Percentiles rank a stretch among this genome's conserved stretches.
Conservation (phyloP, 2,888 invertebrate genomes). For the Lycophotia porphyrea region DNA sequence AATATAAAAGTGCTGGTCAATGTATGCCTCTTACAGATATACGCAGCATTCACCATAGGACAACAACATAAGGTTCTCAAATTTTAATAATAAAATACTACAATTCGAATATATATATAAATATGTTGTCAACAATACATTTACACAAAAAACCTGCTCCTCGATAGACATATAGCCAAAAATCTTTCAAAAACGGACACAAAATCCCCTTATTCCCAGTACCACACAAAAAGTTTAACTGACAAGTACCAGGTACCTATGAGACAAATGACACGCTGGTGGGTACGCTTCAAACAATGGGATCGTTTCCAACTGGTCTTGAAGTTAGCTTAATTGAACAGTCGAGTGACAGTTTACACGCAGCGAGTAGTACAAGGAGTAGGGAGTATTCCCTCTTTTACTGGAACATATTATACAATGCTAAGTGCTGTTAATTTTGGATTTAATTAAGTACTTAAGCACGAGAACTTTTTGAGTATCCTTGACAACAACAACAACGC, state of each 20-base stretch:
- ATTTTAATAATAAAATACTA: too few species aligned
- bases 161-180: conserved; percentile 5
- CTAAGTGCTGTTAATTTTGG: conserved; percentile 33
- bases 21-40: too few species aligned
- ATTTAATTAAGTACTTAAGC: conserved; percentile 20
- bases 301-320: conserved; percentile 48
- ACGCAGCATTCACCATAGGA: too few species aligned
- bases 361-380: conserved; percentile 10
- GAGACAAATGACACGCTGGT: conserved; percentile 44
- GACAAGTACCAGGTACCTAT: conserved; percentile 26
- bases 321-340: conserved; percentile 64
- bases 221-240: conserved; percentile 44
- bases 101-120: too few species aligned
- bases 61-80: too few species aligned
- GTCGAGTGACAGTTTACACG: conserved; percentile 54
- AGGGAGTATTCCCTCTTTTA: conserved; percentile 22
- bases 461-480: not conserved
- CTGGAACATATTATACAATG: conserved; percentile 27
- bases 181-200: conserved; percentile 44
- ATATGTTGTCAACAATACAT: too few species aligned
- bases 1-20: too few species aligned
- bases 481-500: not conserved
- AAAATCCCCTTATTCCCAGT: conserved; percentile 30
- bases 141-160: too few species aligned
- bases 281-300: conserved; percentile 50